Evolutionary conservation across 2,797 vertebrate genomes (phyloP).

Genomic region (Macropus fuliginosus): DNA sequence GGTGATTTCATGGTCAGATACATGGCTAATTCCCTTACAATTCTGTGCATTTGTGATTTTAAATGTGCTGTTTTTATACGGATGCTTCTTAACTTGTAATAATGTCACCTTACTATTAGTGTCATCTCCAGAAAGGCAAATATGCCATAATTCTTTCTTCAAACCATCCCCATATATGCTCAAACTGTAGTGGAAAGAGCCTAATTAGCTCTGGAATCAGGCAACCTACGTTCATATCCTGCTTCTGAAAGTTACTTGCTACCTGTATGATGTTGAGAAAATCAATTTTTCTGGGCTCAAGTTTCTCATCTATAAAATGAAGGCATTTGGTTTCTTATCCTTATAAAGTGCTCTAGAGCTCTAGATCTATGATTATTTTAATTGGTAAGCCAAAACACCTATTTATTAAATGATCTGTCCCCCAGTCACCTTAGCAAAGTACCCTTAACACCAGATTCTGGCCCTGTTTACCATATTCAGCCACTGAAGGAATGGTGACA

Average conservation of each 20-base stretch:
- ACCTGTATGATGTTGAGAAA: not conserved
- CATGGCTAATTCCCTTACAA: not conserved
- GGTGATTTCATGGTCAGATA: not conserved
- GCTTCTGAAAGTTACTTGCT: not conserved
- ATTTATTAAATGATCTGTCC: not conserved
- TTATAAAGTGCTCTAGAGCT: not conserved
- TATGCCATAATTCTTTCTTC: not conserved
- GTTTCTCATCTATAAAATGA: not conserved
- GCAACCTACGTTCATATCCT: not conserved
- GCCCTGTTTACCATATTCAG: slow-evolving; percentile 1
- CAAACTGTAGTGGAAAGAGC: not conserved
- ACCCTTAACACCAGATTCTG: slow-evolving; percentile 7
- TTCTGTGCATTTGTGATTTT: not conserved
- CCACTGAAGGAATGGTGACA: slow-evolving; percentile 50
- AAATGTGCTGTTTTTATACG: not conserved
- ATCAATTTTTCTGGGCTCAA: not conserved
- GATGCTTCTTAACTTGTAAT: not conserved
- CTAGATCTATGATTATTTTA: not conserved
- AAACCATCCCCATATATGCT: not conserved
- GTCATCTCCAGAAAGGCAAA: not conserved
- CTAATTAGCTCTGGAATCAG: not conserved
- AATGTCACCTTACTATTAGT: not conserved
- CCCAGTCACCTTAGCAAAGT: not conserved
- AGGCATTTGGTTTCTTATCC: not conserved
- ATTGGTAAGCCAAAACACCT: not conserved